Evolutionary conservation across 1,140 invertebrate species (phyloP), one percentile per base, ranked within the genome.

Genomic region (Copidosoma floridanum): DNA sequence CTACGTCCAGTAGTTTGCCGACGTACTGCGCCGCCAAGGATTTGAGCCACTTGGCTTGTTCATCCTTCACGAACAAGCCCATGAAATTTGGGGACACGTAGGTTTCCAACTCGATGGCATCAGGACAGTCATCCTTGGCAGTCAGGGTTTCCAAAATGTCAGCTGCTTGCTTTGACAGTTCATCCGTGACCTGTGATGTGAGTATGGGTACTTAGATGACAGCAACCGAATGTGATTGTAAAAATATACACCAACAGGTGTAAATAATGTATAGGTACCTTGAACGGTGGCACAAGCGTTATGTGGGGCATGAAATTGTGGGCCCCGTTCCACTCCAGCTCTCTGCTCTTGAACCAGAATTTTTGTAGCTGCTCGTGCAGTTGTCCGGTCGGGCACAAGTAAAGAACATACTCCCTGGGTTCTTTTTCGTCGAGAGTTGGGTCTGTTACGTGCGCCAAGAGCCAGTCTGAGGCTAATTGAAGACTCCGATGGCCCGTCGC

Each of bases 301-400:
- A 96, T 90, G 72, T 96, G 93, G 2, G 93, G 93, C 37, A 91
- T 86, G 74, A 87, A 93, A 75, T 93, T 91, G 69, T 94, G 92
- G 8, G 91, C 91, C 21, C 91, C 91, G 79, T 95, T 95, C 89
- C 92, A 92, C 27, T 88, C 89, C 4, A 86, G 75, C 52, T 82
- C 76, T 66, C 86, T 85, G n/a, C 90, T 91, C 67, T 90, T 89
- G 1, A 86, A 81, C 89, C 90, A 94, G 75, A 93, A 94, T 52
- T 85, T 81, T 43, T 86, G 83, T 11, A 95, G 75, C 67, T 90
- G 86, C 43, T 87, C 82, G 18, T 87, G 80, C 47, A 92, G 82
- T 0, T 81, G 76, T 6, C 93, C 93, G 2, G 86, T 88, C 4
- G 93, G 93, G 72, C 90, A 93, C 12, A 89, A 85, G 74, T 95